Percentiles rank a stretch among this genome's conserved stretches.
Evolutionary conservation across 2,113 vertebrate species (phyloP).

Genomic region (Rhodinocichla rosea): DNA sequence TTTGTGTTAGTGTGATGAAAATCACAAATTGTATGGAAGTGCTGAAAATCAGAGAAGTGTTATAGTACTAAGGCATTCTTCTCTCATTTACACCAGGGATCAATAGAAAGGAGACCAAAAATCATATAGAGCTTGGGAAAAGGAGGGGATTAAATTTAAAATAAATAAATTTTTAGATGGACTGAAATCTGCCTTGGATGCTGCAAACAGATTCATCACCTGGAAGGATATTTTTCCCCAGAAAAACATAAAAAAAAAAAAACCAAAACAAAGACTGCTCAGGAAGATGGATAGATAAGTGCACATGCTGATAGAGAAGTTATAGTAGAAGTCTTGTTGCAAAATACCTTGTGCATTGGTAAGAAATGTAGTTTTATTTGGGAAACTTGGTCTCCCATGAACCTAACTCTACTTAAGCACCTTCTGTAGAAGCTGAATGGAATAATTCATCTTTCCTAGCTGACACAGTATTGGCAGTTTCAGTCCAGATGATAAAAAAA

Average conservation of each 20-base stretch:
- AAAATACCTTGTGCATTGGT: not conserved
- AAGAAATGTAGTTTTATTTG: not conserved
- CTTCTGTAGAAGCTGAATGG: not conserved
- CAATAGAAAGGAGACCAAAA: not conserved
- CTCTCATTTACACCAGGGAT: not conserved
- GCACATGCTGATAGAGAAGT: not conserved
- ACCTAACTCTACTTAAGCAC: not conserved
- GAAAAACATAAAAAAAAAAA: fast-evolving
- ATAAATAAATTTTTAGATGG: not conserved
- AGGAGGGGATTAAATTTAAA: not conserved
- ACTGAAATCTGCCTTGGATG: not conserved
- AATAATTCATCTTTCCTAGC: not conserved
- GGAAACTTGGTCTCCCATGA: not conserved
- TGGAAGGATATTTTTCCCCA: not conserved
- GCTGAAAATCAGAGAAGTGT: not conserved
- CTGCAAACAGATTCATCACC: not conserved
- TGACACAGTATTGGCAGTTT: not conserved
- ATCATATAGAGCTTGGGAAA: not conserved
- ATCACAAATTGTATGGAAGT: not conserved
- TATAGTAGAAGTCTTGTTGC: not conserved
- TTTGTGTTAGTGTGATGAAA: not conserved
- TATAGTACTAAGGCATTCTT: not conserved
- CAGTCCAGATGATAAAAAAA: not conserved
- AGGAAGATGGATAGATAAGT: not conserved
- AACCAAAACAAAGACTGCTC: not conserved